Conservation (phyloP, 2,113 vertebrate genomes). For the Chloropsis hardwickii region DNA sequence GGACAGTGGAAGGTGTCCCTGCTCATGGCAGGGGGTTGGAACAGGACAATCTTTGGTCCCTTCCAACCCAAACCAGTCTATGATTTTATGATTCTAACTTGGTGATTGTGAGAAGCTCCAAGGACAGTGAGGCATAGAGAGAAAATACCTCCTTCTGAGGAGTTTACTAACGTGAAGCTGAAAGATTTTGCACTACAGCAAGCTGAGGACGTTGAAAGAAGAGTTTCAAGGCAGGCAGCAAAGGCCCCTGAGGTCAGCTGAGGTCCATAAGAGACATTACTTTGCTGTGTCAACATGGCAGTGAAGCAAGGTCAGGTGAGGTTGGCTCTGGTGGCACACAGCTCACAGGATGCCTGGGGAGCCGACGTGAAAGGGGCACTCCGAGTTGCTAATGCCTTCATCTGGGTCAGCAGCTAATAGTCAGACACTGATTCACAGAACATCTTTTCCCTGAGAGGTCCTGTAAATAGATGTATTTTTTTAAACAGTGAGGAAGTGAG, state of each 20-base stretch:
- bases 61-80: background rate
- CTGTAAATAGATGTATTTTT: background rate
- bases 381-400: background rate
- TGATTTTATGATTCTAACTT: background rate
- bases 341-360: background rate
- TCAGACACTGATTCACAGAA: conserved; percentile 13
- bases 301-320: background rate
- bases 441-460: background rate
- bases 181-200: background rate
- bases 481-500: background rate
- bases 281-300: background rate
- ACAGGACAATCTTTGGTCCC: background rate
- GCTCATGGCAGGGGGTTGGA: background rate
- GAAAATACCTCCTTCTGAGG: background rate
- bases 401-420: background rate
- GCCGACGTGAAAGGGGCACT: background rate
- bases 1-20: background rate
- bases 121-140: background rate
- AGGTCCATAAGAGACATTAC: background rate
- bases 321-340: background rate
- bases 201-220: background rate
- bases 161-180: background rate
- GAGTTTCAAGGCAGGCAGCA: background rate
- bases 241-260: background rate
- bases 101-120: background rate